Conservation (phyloP, 2,888 invertebrate species). For the Caenorhabditis parvicauda region DNA sequence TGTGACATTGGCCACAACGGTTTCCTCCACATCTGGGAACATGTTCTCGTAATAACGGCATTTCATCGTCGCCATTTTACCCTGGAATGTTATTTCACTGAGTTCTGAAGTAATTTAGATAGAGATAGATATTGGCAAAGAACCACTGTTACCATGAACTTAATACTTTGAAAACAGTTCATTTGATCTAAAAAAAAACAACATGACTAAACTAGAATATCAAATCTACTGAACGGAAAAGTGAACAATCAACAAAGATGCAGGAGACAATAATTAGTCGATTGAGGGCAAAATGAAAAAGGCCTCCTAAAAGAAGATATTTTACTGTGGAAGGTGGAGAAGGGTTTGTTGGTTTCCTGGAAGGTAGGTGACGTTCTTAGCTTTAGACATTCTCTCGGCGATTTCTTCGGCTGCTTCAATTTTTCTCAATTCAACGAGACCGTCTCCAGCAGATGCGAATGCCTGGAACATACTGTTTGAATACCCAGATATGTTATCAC, state of each 20-base stretch:
- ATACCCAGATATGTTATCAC: neutral
- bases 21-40: slow-evolving; percentile 97
- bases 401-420: slow-evolving; percentile 99
- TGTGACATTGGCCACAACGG: slow-evolving; percentile 85
- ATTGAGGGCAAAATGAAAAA: slow-evolving; percentile 9
- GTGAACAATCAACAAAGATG: neutral
- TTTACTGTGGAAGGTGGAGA: slow-evolving; percentile 37
- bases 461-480: slow-evolving; percentile 33
- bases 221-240: neutral
- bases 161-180: neutral
- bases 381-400: slow-evolving; percentile 88
- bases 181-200: slow-evolving; percentile 4
- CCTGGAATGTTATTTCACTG: slow-evolving; percentile 6
- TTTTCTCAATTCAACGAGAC: slow-evolving; percentile 92
- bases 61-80: slow-evolving; percentile 81
- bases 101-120: too few species aligned
- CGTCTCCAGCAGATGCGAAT: slow-evolving; percentile 81
- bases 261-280: neutral
- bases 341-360: slow-evolving; percentile 84
- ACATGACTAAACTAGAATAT: slow-evolving; percentile 1
- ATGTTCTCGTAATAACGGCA: slow-evolving; percentile 96
- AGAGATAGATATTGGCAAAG: too few species aligned
- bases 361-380: slow-evolving; percentile 90
- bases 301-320: slow-evolving; percentile 2
- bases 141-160: slow-evolving; percentile 1